These are phyloP conservation scores for Diloba caeruleocephala DNA, from an alignment of 2,888 invertebrate species.

Conservation along the genomic window DNA sequence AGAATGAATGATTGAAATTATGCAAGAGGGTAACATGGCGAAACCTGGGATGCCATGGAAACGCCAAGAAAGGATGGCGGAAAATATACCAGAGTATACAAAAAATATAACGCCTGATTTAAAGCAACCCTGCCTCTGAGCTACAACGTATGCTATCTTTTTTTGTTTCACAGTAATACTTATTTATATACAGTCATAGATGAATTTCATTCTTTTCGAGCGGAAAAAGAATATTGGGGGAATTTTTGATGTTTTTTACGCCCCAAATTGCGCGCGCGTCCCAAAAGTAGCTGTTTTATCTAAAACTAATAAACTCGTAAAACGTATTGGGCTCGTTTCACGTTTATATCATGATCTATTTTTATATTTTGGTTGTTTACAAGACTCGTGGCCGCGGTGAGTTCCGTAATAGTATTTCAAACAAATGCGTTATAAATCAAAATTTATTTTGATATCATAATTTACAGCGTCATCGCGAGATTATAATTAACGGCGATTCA, in stretches of 20 bases:
- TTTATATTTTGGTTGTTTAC: slow-evolving; percentile 32
- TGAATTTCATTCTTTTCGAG: background rate
- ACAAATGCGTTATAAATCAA: slow-evolving; percentile 31
- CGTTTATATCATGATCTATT: slow-evolving; percentile 41
- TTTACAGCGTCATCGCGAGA: slow-evolving; percentile 14
- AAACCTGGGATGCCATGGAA: too few relatives aligned
- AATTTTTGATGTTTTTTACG: slow-evolving; percentile 3
- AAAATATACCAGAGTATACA: background rate
- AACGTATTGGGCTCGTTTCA: slow-evolving; percentile 14
- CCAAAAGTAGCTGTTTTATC: slow-evolving; percentile 12
- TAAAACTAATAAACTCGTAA: slow-evolving; percentile 37
- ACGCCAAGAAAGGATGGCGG: too few relatives aligned
- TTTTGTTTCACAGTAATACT: too few relatives aligned
- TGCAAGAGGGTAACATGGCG: too few relatives aligned
- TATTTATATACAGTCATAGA: too few relatives aligned
- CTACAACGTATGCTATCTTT: too few relatives aligned
- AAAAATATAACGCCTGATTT: background rate
- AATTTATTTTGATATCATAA: slow-evolving; percentile 35
- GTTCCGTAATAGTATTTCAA: slow-evolving; percentile 37
- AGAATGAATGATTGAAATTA: too few relatives aligned
- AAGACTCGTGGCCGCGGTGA: slow-evolving; percentile 8
- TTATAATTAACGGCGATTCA: background rate
- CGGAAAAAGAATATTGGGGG: background rate
- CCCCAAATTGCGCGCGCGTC: background rate
- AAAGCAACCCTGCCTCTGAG: too few relatives aligned